phyloP scores from a whole-genome alignment of 2,797 vertebrate species.

The Crenichthys baileyi region DNA sequence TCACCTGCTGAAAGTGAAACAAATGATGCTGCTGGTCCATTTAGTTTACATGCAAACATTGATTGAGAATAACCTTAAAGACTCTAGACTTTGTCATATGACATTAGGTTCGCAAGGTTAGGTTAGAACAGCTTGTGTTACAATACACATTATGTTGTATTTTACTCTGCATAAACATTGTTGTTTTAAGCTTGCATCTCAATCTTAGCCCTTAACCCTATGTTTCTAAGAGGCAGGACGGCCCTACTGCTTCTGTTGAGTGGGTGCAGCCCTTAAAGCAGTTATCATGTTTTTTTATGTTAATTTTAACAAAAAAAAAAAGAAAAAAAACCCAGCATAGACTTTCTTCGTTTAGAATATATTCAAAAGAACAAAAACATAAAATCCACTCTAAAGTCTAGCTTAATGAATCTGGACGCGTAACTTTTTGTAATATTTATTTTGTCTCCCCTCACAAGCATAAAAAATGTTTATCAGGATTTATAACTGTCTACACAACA shows the following conservation, averaged over 20 bases:
- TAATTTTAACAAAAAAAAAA: too few species aligned
- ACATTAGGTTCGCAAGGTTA: background rate
- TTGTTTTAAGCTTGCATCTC: background rate
- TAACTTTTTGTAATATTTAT: background rate
- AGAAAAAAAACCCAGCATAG: too few species aligned
- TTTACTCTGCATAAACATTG: too few species aligned
- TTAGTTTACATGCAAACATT: constrained; percentile 37
- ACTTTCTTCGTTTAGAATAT: background rate
- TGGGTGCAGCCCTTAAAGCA: background rate
- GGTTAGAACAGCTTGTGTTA: too few species aligned
- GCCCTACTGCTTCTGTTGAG: background rate
- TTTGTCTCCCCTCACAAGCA: background rate
- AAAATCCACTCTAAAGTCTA: background rate
- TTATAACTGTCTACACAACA: background rate
- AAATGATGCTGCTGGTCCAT: constrained; percentile 44
- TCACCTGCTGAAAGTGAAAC: constrained; percentile 51
- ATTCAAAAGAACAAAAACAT: background rate
- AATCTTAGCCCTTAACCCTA: background rate
- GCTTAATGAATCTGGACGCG: background rate
- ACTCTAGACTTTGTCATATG: background rate
- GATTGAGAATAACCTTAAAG: background rate
- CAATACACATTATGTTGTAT: background rate
- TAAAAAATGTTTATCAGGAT: background rate
- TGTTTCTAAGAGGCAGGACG: background rate
- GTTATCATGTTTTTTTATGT: background rate